phyloP scores from a whole-genome alignment of 2,113 vertebrate species.

The Ploceus nigricollis region DNA sequence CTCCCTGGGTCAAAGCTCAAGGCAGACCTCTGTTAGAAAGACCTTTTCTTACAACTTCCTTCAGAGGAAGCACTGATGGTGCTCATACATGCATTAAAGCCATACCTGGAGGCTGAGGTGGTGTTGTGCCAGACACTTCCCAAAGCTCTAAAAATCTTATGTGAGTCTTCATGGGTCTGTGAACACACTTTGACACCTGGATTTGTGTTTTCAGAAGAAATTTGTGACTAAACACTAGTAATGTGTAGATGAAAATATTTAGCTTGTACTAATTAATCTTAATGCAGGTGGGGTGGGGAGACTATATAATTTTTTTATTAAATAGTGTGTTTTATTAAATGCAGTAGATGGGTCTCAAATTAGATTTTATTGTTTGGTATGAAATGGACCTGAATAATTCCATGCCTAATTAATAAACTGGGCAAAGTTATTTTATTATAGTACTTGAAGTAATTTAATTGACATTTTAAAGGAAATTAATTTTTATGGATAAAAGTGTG shows the following conservation, averaged over 20 bases:
- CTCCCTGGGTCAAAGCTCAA: not conserved
- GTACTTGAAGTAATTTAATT: not conserved
- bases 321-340: not conserved
- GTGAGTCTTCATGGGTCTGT: not conserved
- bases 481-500: not conserved
- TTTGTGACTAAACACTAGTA: not conserved
- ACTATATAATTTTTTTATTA: not conserved
- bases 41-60: not conserved
- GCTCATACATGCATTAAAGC: not conserved
- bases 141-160: not conserved
- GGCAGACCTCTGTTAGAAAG: not conserved
- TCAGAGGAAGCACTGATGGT: not conserved
- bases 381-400: not conserved
- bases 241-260: not conserved
- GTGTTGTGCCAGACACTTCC: not conserved
- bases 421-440: not conserved
- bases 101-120: not conserved
- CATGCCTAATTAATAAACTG: not conserved
- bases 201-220: not conserved
- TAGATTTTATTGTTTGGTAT: not conserved
- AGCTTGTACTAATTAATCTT: not conserved
- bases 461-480: not conserved
- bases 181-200: not conserved
- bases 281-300: not conserved
- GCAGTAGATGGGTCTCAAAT: not conserved